phyloP scores from a whole-genome alignment of 2,113 vertebrate genomes.

The Melanocharis versteri region DNA sequence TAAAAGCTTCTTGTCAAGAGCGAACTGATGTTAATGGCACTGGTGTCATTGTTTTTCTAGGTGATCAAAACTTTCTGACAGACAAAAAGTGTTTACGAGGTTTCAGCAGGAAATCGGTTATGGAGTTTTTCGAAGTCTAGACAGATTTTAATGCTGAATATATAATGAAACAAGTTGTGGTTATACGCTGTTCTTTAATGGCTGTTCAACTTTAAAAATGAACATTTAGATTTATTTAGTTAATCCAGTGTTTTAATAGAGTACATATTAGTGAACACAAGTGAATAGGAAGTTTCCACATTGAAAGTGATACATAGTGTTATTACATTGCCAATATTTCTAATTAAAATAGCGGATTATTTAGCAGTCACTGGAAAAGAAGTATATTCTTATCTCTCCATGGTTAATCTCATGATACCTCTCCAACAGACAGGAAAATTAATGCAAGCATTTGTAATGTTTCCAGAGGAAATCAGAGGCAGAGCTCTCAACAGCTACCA shows the following conservation, averaged over 20 bases:
- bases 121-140: not conserved
- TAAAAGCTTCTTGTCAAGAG: slow-evolving; percentile 11
- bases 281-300: not conserved
- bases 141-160: not conserved
- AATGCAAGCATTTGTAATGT: not conserved
- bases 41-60: not conserved
- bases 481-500: not conserved
- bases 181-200: not conserved
- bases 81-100: not conserved
- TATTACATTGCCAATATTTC: not conserved
- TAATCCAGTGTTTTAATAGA: not conserved
- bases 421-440: not conserved
- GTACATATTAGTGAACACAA: not conserved
- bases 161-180: not conserved
- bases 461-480: not conserved
- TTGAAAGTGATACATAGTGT: not conserved
- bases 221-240: not conserved
- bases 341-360: not conserved
- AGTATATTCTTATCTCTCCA: not conserved
- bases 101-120: not conserved
- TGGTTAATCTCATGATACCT: not conserved
- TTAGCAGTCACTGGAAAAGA: not conserved
- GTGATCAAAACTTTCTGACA: not conserved
- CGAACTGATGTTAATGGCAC: not conserved
- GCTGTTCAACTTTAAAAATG: not conserved